phyloP scores from a whole-genome alignment of 2,888 invertebrate genomes.

The Zaprionus lineosus region DNA sequence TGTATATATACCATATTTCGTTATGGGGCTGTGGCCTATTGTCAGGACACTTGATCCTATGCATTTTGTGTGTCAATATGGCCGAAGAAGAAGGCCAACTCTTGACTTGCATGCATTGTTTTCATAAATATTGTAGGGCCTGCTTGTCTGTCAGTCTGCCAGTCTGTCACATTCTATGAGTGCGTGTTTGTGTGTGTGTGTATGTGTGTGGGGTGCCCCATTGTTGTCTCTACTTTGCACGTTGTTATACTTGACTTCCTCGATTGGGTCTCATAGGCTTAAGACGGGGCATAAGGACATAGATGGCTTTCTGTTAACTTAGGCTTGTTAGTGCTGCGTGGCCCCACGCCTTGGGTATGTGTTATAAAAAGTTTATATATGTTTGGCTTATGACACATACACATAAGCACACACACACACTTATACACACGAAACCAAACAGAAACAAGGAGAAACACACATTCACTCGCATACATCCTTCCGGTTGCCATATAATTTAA shows the following conservation, averaged over 20 bases:
- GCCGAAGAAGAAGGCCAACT: slow-evolving; percentile 42
- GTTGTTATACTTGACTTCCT: slow-evolving; percentile 50
- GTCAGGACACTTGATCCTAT: slow-evolving; percentile 63
- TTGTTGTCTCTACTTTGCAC: slow-evolving; percentile 55
- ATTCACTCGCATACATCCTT: too few relatives aligned
- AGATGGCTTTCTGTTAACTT: slow-evolving; percentile 16
- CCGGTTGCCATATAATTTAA: too few relatives aligned
- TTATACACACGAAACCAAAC: too few relatives aligned
- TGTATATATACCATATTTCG: too few relatives aligned
- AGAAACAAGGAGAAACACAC: too few relatives aligned
- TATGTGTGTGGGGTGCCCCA: slow-evolving; percentile 6
- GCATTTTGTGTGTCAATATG: slow-evolving; percentile 69
- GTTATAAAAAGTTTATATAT: slow-evolving; percentile 36
- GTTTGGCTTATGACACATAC: slow-evolving; percentile 25
- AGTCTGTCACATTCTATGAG: too few relatives aligned
- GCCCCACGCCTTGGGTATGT: slow-evolving; percentile 4
- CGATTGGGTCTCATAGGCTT: slow-evolving; percentile 10
- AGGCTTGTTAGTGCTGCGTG: slow-evolving; percentile 31
- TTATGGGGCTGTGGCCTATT: slow-evolving; percentile 45
- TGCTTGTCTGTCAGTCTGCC: too few relatives aligned
- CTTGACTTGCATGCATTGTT: slow-evolving; percentile 70
- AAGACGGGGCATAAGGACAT: background rate
- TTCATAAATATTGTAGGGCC: slow-evolving; percentile 49
- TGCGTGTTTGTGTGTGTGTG: background rate
- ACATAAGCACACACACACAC: slow-evolving; percentile 4